Base-by-base conservation (phyloP, 2,113 vertebrate genomes). In the Elgaria multicarinata region DNA sequence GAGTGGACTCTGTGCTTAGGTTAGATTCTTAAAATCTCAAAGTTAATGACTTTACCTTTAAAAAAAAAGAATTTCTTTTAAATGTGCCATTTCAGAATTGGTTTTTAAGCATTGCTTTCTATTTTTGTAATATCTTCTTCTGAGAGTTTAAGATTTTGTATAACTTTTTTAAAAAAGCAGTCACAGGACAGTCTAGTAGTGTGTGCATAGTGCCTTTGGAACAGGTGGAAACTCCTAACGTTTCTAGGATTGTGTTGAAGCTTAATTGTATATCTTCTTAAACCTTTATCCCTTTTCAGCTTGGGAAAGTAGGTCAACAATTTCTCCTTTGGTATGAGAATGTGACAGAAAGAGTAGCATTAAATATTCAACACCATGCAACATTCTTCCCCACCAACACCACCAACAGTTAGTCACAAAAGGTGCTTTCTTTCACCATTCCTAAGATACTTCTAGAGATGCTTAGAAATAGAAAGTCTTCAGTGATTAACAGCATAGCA, bases 321-420 rank as follows among this genome's bases (percentile, higher is more conserved):
- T 90, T 90, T 93, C 72, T 84, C 67, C 80, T 92, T 89, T 90
- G 76, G 31, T 36, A 66, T 83, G 80, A 89, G 33, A 76, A 42
- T 55, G 14, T 81, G 67, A 50, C 71, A 92, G 89, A 79, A 90
- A 46, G 91, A 80, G 20, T 92, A 87, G 89, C 71, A 77, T 92
- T 87, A 95, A 93, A 92, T 87, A 91, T 94, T 91, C 58, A 79
- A 66, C 72, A 82, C 20, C 58, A 75, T 46, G 53, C 18, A 39
- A 87, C 88, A 89, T 75, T 94, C 90, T 95, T 67, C 81, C 85
- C 64, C 39, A 39, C 22, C 31, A 5, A 31, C 24, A 42, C 36
- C 50, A 10, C 76, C 86, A 46, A 85, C 31, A 58, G 92, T 46
- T 87, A n/a, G 74, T 89, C 44, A 62, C 83, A 90, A 18, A 86